phyloP scores from a whole-genome alignment of 2,888 invertebrate species.

The Nemotelus nigrinus region DNA sequence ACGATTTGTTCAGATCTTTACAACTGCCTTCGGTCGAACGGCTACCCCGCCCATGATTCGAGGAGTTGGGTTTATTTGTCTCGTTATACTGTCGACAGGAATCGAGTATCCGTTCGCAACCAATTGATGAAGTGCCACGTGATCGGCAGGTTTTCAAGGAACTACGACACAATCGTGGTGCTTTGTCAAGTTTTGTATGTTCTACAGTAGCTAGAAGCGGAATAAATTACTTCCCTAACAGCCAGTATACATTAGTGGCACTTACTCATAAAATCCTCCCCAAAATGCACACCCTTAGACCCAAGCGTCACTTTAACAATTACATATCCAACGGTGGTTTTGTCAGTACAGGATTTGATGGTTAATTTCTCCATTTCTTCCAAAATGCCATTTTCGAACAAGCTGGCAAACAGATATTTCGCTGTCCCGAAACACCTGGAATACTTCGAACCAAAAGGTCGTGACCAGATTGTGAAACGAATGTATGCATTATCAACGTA shows the following conservation, averaged over 20 bases:
- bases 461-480: constrained; percentile 49
- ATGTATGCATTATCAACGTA: constrained; percentile 46
- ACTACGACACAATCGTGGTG: too few relatives aligned
- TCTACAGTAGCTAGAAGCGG: not conserved
- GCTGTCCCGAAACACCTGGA: constrained; percentile 48
- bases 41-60: not conserved
- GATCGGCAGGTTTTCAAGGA: too few relatives aligned
- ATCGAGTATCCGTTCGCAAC: too few relatives aligned
- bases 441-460: constrained; percentile 47
- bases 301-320: constrained; percentile 59
- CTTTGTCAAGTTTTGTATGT: too few relatives aligned
- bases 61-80: not conserved
- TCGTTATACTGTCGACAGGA: too few relatives aligned
- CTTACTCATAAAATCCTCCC: constrained; percentile 66
- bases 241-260: not conserved
- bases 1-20: not conserved
- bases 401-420: constrained; percentile 44
- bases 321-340: constrained; percentile 44
- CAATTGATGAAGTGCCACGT: too few relatives aligned
- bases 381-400: constrained; percentile 31
- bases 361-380: constrained; percentile 42
- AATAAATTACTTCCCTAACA: not conserved
- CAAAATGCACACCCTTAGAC: constrained; percentile 66
- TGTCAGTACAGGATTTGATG: constrained; percentile 45
- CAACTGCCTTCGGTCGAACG: too few relatives aligned